phyloP scores from a whole-genome alignment of 2,888 invertebrate genomes.

The Leucophenga maculata region DNA sequence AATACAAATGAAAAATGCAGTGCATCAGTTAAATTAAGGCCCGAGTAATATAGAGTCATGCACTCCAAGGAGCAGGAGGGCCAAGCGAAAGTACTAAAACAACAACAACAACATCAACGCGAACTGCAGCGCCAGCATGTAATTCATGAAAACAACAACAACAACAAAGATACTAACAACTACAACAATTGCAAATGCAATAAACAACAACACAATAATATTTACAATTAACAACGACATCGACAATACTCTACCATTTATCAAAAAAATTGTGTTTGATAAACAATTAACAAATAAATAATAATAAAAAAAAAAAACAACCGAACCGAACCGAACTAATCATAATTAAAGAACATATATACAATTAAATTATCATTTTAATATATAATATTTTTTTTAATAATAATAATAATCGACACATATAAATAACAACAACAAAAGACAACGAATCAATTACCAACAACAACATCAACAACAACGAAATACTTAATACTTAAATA shows the following conservation, averaged over 20 bases:
- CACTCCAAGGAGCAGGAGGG: no score
- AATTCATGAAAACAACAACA: neutral
- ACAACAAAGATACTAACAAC: neutral
- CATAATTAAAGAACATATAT: conserved; percentile 31
- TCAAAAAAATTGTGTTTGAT: conserved; percentile 27
- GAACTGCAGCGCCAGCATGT: no score
- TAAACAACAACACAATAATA: neutral
- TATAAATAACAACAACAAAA: neutral
- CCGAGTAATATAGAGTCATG: no score
- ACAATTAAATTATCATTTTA: conserved; percentile 30
- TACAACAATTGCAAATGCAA: neutral
- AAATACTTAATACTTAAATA: neutral
- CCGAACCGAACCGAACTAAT: conserved; percentile 37
- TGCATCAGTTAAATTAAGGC: no score
- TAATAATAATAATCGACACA: no score
- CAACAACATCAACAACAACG: neutral
- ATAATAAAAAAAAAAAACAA: conserved; percentile 17
- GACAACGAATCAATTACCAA: neutral
- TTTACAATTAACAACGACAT: conserved; percentile 4
- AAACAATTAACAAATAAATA: conserved; percentile 31
- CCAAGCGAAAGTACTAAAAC: no score
- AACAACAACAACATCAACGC: neutral
- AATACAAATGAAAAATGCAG: no score
- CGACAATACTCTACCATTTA: conserved; percentile 26
- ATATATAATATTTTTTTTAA: no score